A percentile compares a stretch with the other conserved stretches of the same genome.
These are phyloP conservation scores for Cydia pomonella DNA, from an alignment of 1,140 invertebrate species.

Conservation along the genomic window DNA sequence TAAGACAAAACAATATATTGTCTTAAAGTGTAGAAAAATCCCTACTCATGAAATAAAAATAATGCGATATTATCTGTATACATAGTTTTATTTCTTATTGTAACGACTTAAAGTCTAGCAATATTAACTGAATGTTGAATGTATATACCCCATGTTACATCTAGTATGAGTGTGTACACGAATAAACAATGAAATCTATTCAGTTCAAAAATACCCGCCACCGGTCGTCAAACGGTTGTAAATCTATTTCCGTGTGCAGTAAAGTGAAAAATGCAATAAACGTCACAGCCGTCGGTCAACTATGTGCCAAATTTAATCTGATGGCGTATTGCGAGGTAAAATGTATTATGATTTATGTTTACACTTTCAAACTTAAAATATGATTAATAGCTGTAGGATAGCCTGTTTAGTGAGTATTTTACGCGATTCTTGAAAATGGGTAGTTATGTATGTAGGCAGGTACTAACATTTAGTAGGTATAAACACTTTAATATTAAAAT, in stretches of 20 bases:
- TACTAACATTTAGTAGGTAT: no score
- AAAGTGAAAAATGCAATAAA: conserved; percentile 38
- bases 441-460: no score
- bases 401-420: neutral
- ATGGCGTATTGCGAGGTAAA: neutral
- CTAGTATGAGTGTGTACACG: conserved; percentile 3
- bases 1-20: no score
- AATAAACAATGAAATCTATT: neutral
- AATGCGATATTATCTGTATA: no score
- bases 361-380: neutral
- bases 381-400: neutral
- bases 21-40: no score
- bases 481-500: no score
- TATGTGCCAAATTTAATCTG: conserved; percentile 6
- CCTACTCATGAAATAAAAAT: no score
- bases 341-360: neutral
- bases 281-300: conserved; percentile 22
- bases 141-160: no score
- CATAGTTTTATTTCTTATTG: no score
- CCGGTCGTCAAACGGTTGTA: conserved; percentile 20
- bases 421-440: no score
- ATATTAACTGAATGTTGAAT: no score
- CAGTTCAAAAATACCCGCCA: neutral
- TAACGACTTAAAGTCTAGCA: no score
- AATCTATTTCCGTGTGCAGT: conserved; percentile 36